Evolutionary conservation across 2,888 invertebrate species (phyloP), one percentile per base, ranked within the genome.

Genomic region (Nasonovia ribisnigri): DNA sequence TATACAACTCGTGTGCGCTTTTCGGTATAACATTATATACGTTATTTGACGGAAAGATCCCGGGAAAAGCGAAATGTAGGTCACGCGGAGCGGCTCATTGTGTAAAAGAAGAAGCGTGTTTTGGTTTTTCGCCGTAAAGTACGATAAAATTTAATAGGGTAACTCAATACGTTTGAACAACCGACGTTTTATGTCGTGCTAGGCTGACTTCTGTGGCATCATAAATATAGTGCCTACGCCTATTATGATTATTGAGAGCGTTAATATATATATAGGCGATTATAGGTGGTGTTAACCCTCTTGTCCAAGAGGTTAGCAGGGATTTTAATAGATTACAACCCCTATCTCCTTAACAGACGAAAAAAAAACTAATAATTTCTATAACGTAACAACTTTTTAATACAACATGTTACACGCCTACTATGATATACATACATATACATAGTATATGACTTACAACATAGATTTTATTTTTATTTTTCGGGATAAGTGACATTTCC

Each of bases 91-190:
- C 36, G 36, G 36, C 77, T 77, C 77, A 77, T 51, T n/a, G 48
- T 51, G 8, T 77, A 8, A 36, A 36, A 20, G 77, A 36, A 77
- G 6, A 48, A 46, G 42, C 48, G 24, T 36, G 67, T 46, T 88
- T 89, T 48, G 29, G n/a, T 67, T 46, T 67, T 89, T 46, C 67
- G n/a, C 5, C 20, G 77, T 16, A n/a, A 48, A 29, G 4, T 8
- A 46, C 57, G 89, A 57, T 88, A 57, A 89, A 60, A 89, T 89
- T 29, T 89, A 89, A 89, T n/a, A 51, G n/a, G 46, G 67, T 67
- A 90, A 90, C 67, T 67, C 60, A 48, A 90, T 67, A 48, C 60
- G 46, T n/a, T 46, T 36, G 48, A 20, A 67, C 90, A 67, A 43
- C 13, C 16, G 29, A 67, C 60, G 57, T 48, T 90, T 67, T 90